These are phyloP conservation scores for Vandiemenella viatica DNA, from an alignment of 2,888 invertebrate genomes.

Conservation along the genomic window DNA sequence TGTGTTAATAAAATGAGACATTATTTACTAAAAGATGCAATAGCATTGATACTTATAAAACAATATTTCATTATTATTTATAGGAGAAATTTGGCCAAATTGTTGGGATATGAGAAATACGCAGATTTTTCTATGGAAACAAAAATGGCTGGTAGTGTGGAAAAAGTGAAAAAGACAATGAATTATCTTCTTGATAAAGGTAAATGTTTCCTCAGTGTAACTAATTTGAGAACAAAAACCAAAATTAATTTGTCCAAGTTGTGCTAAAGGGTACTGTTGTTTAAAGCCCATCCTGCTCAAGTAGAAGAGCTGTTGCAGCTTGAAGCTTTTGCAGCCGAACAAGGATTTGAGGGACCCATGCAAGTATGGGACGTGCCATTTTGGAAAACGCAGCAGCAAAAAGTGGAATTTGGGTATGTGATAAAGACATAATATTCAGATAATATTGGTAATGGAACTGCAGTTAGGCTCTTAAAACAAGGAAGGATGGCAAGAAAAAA, in stretches of 20 bases:
- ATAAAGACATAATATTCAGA: no score
- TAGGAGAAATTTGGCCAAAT: constrained; percentile 52
- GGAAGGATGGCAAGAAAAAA: no score
- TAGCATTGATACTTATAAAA: no score
- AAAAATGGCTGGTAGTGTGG: constrained; percentile 74
- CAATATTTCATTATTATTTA: constrained; percentile 17
- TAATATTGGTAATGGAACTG: no score
- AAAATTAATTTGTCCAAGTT: no score
- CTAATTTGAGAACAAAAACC: no score
- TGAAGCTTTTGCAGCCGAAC: constrained; percentile 49
- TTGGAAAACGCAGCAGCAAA: constrained; percentile 66
- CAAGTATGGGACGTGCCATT: constrained; percentile 77
- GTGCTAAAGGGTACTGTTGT: no score
- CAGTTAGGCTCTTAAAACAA: no score
- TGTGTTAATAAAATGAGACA: no score
- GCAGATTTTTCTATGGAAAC: constrained; percentile 85
- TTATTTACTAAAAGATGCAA: no score
- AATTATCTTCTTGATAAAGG: constrained; percentile 44
- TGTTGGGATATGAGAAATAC: constrained; percentile 64
- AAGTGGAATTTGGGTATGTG: constrained; percentile 41
- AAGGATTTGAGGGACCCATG: constrained; percentile 51
- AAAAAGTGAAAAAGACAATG: constrained; percentile 56
- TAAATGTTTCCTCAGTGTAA: constrained; percentile 20
- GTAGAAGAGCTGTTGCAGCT: constrained; percentile 55
- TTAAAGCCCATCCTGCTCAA: constrained; percentile 54